These are phyloP conservation scores for Hydra vulgaris DNA, from an alignment of 30 jellyfish, hydroid and myxozoan genomes.

Conservation along the genomic window DNA sequence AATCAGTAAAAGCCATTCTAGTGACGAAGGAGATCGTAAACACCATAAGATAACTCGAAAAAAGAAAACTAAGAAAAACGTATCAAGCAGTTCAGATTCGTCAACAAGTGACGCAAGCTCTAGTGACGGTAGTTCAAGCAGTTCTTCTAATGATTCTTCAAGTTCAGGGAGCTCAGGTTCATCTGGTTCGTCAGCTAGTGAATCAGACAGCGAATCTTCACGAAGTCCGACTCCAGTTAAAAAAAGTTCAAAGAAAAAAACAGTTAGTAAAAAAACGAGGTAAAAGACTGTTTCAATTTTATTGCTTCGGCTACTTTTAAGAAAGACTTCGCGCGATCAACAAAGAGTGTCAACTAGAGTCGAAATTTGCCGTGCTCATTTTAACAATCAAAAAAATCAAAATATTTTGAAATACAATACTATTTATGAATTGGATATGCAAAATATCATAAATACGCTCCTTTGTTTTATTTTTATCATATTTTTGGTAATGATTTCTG, in stretches of 20 bases:
- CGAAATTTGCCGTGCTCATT: no score
- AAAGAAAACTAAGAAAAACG: constrained; percentile 7
- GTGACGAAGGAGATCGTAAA: background rate
- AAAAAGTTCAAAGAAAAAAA: background rate
- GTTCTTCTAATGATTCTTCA: constrained; percentile 24
- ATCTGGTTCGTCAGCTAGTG: constrained; percentile 18
- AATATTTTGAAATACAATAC: background rate
- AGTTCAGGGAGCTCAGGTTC: constrained; percentile 23
- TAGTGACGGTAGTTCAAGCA: constrained; percentile 17
- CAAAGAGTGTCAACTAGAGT: background rate
- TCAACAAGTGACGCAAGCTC: constrained; percentile 40
- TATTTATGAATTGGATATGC: background rate
- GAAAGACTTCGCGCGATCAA: background rate
- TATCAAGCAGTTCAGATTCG: constrained; percentile 49
- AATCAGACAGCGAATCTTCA: constrained; percentile 23
- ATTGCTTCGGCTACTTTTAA: background rate
- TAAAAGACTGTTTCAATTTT: background rate
- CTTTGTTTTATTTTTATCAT: background rate
- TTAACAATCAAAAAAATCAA: background rate
- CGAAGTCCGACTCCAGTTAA: constrained; percentile 24
- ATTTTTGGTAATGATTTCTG: background rate
- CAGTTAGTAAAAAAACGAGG: background rate
- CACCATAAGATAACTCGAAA: background rate
- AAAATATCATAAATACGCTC: background rate
- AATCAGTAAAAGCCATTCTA: background rate